Base-by-base conservation (phyloP, 2,797 vertebrate species). In the Tokudaia muenninki region DNA sequence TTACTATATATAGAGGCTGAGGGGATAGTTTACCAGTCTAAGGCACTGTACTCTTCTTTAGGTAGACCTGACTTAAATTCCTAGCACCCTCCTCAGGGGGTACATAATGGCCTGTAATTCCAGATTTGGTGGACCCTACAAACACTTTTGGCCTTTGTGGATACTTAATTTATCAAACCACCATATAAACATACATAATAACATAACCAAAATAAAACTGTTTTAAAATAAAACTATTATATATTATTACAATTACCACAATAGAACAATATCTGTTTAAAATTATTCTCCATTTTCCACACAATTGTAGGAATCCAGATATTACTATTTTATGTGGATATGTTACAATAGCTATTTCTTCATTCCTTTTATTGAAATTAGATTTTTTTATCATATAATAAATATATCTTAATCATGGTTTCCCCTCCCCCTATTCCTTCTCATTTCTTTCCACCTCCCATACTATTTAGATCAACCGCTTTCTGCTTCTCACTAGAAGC, bases 161-260 rank as follows among this genome's bases (percentile, higher is more conserved):
- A 14, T 47, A 72, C 0, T 9, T 24, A 2, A 26, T 52, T 72
- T 34, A 87, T 26, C 52, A 22, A 67, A 17, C 47, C 34, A 7
- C 47, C 47, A 26, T 26, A 16, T 17, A 29, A 19, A 67, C 17
- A 50, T 14, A 47, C 6, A 67, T 12, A 34, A 50, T 50, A 3
- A 16, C 17, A 52, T n/a, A 86, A n/a, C 14, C n/a, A 70, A 52
- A 57, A 74, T 3, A 19, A 6, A 87, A 13, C n/a, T 5, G 31
- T 17, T 70, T 88, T 31, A 57, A 52, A 52, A 92, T 50, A 52
- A 61, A 87, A 3, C 47, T 57, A 95, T 65, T 24, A 84, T 63
- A 93, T 74, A 79, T 93, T 11, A 1, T 47, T 34, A 81, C 80
- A 92, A 90, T 52, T 92, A 80, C 47, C 72, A 24, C 13, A 63